phyloP scores from a whole-genome alignment of 1,140 invertebrate species.

The Lerema accius region DNA sequence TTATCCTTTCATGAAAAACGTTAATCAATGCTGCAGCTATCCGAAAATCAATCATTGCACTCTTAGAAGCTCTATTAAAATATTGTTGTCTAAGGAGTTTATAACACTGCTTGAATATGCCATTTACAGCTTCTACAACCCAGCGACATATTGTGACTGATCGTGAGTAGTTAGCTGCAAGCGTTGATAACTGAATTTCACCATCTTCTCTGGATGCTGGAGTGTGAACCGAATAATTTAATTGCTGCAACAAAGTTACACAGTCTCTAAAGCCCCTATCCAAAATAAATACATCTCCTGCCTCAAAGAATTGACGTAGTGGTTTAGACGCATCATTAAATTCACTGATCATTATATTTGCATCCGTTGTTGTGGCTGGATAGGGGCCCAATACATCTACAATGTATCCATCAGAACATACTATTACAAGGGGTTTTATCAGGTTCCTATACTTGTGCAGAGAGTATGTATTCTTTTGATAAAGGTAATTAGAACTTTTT shows the following conservation, averaged over 20 bases:
- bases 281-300: slow-evolving; percentile 26
- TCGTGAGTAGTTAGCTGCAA: slow-evolving; percentile 7
- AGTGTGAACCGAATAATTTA: slow-evolving; percentile 7
- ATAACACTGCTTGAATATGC: slow-evolving; percentile 2
- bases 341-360: slow-evolving; percentile 2
- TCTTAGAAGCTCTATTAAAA: too few relatives aligned
- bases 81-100: background rate
- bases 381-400: slow-evolving; percentile 23
- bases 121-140: slow-evolving; percentile 23
- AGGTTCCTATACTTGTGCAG: slow-evolving; percentile 21
- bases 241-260: background rate
- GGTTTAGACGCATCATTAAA: background rate
- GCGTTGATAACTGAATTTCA: slow-evolving; percentile 9
- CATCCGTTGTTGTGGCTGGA: slow-evolving; percentile 26
- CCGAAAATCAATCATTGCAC: background rate
- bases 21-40: background rate
- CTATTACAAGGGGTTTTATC: slow-evolving; percentile 29
- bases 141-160: slow-evolving; percentile 12
- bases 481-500: slow-evolving; percentile 27
- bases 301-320: slow-evolving; percentile 2
- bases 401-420: slow-evolving; percentile 25
- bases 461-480: slow-evolving; percentile 23
- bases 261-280: slow-evolving; percentile 22
- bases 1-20: background rate
- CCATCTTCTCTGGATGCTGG: slow-evolving; percentile 3